These are phyloP conservation scores for Pollimyrus isidori DNA, from an alignment of 2,113 vertebrate species.

Conservation along the genomic window DNA sequence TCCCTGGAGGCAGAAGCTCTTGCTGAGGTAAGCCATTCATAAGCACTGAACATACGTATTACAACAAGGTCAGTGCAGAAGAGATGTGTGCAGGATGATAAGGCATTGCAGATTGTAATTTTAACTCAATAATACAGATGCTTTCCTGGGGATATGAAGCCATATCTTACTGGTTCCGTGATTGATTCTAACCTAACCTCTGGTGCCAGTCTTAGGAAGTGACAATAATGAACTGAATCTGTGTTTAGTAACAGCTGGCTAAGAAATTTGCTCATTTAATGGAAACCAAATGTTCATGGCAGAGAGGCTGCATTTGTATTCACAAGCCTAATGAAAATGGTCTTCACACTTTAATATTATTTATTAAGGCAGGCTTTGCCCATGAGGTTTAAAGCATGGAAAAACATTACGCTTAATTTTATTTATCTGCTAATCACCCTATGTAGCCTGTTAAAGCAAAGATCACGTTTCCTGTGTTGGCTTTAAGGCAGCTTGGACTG, in stretches of 20 bases:
- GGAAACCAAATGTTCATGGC: not conserved
- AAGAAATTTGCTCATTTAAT: not conserved
- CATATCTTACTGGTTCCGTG: not conserved
- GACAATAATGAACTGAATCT: not conserved
- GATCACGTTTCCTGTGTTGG: not conserved
- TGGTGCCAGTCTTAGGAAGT: not conserved
- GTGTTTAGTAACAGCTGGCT: not conserved
- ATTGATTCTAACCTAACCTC: not conserved
- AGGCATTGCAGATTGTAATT: not conserved
- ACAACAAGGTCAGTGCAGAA: not conserved
- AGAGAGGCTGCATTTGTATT: not conserved
- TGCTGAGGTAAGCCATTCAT: slow-evolving; percentile 70
- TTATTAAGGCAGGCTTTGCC: not conserved
- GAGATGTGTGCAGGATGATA: not conserved
- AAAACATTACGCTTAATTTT: not conserved
- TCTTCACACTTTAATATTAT: not conserved
- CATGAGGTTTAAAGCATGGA: not conserved
- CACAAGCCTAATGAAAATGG: not conserved
- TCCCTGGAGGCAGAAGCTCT: slow-evolving; percentile 90
- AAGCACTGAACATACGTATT: not conserved
- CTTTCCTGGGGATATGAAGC: not conserved
- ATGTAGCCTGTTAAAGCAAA: not conserved
- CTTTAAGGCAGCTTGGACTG: not conserved
- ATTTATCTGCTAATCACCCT: slow-evolving; percentile 19
- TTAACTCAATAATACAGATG: not conserved